phyloP scores from a whole-genome alignment of 2,888 invertebrate genomes.

The Charanyca ferruginea region DNA sequence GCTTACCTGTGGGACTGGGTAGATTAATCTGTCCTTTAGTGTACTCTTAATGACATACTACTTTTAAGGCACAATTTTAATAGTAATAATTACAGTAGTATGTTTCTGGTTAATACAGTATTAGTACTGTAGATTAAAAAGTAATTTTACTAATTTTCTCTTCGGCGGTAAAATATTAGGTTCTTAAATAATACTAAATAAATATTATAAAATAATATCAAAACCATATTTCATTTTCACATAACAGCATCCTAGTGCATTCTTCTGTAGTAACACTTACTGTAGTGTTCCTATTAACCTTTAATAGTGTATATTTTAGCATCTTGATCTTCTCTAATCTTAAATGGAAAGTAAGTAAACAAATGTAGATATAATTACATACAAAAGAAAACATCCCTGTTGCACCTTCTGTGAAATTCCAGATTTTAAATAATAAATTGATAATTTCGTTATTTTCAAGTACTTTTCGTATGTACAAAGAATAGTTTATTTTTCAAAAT shows the following conservation, averaged over 20 bases:
- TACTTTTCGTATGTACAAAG: conserved; percentile 20
- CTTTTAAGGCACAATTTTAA: conserved; percentile 55
- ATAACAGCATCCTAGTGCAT: conserved; percentile 61
- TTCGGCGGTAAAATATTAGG: conserved; percentile 33
- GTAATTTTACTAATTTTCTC: conserved; percentile 56
- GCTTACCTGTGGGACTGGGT: conserved; percentile 69
- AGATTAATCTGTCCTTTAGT: conserved; percentile 77
- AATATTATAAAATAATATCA: conserved; percentile 45
- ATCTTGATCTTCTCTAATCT: conserved; percentile 45
- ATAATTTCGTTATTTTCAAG: background rate
- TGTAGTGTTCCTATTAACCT: conserved; percentile 54
- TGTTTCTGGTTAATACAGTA: conserved; percentile 58
- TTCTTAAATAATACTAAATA: conserved; percentile 50
- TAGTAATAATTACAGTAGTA: conserved; percentile 52
- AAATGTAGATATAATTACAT: conserved; percentile 35
- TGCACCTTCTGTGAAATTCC: conserved; percentile 26
- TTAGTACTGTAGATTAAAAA: conserved; percentile 53
- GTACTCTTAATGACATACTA: conserved; percentile 71
- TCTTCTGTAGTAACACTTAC: conserved; percentile 59
- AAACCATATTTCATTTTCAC: conserved; percentile 56
- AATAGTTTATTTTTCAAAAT: conserved; percentile 11
- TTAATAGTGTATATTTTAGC: conserved; percentile 58
- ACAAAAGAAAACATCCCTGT: conserved; percentile 20
- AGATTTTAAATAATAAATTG: conserved; percentile 2
- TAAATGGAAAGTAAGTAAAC: conserved; percentile 22